Base-by-base conservation (phyloP, 2,797 vertebrate genomes). In the Champsocephalus gunnari region DNA sequence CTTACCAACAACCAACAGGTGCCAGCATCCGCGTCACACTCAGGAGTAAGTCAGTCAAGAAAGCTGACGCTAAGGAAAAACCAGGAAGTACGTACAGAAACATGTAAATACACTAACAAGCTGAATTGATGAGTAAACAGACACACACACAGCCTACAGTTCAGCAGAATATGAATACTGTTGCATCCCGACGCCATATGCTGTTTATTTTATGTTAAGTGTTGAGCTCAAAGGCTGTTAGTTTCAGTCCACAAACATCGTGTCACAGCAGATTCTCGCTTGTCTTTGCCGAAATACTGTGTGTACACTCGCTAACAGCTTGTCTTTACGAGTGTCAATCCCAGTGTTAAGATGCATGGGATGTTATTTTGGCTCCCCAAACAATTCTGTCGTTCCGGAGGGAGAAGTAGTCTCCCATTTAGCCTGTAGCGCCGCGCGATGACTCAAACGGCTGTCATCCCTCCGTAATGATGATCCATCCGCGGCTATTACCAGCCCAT, bases 391-490 rank as follows among this genome's bases (percentile, higher is more conserved):
- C 45, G 10, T 66, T 50, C 81, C 82, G 75, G 45, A 0, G 77
- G 77, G 87, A 79, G 63, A 64, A 67, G 55, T 21, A 67, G 78
- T 67, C 78, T 77, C 77, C 77, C 76, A 24, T 81, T 84, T 74
- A 63, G 81, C 77, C 67, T 1, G 41, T n/a, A 69, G 82, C 28
- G 7, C 66, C 0, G 45, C 10, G 17, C 10, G n/a, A 77, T 86
- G 89, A 90, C 79, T 92, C 91, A 79, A 89, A 68, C 34, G 64
- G 67, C 85, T 92, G 91, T 91, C 90, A 90, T 75, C 64, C 43
- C 44, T 9, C 75, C 32, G 60, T 93, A 92, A 92, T 90, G 86
- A 92, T 90, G 92, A 93, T 92, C 86, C 83, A 92, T 92, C 78
- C 79, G 4, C 21, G 28, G 84, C 81, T 51, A 90, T 92, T 88